phyloP scores from a whole-genome alignment of 1,140 invertebrate genomes.

The Cyclargus thomasi region DNA sequence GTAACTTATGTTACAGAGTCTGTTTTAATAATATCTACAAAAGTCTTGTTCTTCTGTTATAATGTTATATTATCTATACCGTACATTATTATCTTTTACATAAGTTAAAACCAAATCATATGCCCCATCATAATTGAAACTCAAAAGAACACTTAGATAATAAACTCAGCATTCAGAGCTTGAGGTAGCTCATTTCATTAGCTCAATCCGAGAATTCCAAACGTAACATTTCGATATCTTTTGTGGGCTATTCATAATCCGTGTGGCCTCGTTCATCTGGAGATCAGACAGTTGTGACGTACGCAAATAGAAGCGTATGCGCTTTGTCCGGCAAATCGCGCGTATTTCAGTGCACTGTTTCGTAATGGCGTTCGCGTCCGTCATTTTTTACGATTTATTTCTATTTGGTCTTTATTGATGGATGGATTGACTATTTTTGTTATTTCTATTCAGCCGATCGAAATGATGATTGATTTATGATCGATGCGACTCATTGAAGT shows the following conservation, averaged over 20 bases:
- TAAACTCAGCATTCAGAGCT: too few species aligned
- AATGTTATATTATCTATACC: too few species aligned
- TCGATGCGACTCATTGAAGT: too few species aligned
- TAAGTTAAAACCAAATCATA: too few species aligned
- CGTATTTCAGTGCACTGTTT: neutral
- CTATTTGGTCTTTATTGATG: neutral
- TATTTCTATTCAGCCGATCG: neutral
- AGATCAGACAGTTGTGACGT: conserved; percentile 21
- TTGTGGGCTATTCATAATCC: conserved; percentile 2
- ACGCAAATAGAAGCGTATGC: conserved; percentile 43
- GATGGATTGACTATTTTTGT: neutral
- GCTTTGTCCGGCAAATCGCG: conserved; percentile 28
- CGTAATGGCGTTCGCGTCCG: neutral
- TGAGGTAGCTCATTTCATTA: neutral
- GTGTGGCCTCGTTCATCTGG: neutral
- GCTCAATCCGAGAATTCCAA: neutral
- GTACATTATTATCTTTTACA: too few species aligned
- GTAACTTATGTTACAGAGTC: too few species aligned
- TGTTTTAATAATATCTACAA: too few species aligned
- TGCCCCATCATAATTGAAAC: too few species aligned
- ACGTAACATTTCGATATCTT: conserved; percentile 3
- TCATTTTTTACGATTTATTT: neutral
- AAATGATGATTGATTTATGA: neutral
- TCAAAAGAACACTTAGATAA: too few species aligned
- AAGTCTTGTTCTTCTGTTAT: too few species aligned